Base-by-base conservation (phyloP, 2,113 vertebrate species). In the Jacana jacana region DNA sequence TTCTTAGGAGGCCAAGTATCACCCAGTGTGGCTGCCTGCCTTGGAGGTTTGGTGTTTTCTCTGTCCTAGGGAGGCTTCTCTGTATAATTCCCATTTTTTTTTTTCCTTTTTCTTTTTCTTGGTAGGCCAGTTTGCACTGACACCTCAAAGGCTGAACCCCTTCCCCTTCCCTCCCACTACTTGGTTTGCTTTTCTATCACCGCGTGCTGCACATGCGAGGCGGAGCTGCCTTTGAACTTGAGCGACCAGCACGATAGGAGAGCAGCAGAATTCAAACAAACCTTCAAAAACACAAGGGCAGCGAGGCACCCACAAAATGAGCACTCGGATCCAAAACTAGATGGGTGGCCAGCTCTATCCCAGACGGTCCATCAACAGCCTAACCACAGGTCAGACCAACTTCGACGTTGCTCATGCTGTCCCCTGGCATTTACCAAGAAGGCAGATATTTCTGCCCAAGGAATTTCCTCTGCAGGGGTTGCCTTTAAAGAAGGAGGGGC, bases 321-420 rank as follows among this genome's bases (percentile, higher is more conserved):
- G 51, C 76, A 49, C 79, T 93, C 63, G 72, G 78, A 86, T 86
- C 58, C 72, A 89, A 91, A 72, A 37, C 97, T 88, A 94, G 85
- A 94, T 97, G 95, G 96, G 96, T 98, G 97, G 95, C 77, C 96
- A 95, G 44, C 75, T 96, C 86, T 81, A 93, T 46, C 57, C 72
- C 96, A 97, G 96, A 96, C 91, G 76, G 71, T 88, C 73, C 91
- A 97, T 96, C 95, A 96, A 71, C 58, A 95, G 91, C 91, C 54
- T 94, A 95, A 95, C 95, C 96, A 97, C 97, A 97, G 95, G 85
- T 95, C 86, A 97, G 92, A 95, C 76, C 64, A 93, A 79, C 91
- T 95, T 79, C 86, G 79, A 0, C 23, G 44, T 72, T 97, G 89
- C 92, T 97, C 91, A 84, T 89, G 60, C 30, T 91, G 46, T 83